These are phyloP conservation scores for Hipposideros larvatus DNA, from an alignment of 2,797 vertebrate genomes.

Conservation along the genomic window DNA sequence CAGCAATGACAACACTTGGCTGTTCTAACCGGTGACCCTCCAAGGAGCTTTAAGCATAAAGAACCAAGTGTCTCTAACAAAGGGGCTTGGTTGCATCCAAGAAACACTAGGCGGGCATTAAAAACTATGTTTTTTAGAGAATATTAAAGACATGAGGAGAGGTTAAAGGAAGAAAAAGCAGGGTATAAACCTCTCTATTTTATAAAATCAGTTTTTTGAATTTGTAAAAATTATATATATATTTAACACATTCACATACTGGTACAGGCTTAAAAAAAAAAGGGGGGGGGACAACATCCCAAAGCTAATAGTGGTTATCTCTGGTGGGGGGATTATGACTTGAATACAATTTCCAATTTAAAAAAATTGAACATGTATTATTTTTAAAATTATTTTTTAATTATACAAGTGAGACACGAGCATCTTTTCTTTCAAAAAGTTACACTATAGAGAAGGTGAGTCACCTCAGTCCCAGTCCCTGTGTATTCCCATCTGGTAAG, in stretches of 20 bases:
- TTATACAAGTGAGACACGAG: background rate
- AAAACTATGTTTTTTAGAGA: conserved; percentile 62
- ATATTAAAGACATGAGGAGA: conserved; percentile 52
- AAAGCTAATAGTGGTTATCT: conserved; percentile 41
- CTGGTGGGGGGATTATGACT: background rate
- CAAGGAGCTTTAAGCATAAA: conserved; percentile 68
- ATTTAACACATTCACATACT: background rate
- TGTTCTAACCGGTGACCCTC: conserved; percentile 73
- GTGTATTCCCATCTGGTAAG: background rate
- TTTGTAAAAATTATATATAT: background rate
- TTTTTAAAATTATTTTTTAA: conserved; percentile 61
- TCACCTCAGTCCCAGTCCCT: background rate
- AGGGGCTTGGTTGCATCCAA: conserved; percentile 49
- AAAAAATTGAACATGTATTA: conserved; percentile 1
- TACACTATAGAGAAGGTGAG: background rate
- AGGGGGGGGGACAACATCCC: background rate
- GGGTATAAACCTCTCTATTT: conserved; percentile 37
- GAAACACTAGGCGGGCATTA: background rate
- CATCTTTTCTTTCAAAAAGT: conserved; percentile 35
- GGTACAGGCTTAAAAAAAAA: background rate
- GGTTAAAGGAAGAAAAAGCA: conserved; percentile 58
- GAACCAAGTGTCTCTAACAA: conserved; percentile 75
- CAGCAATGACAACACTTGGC: conserved; percentile 75
- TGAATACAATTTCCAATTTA: conserved; percentile 10
- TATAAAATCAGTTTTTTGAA: background rate